phyloP scores from a whole-genome alignment of 2,113 vertebrate genomes.

The Pyxicephalus adspersus region DNA sequence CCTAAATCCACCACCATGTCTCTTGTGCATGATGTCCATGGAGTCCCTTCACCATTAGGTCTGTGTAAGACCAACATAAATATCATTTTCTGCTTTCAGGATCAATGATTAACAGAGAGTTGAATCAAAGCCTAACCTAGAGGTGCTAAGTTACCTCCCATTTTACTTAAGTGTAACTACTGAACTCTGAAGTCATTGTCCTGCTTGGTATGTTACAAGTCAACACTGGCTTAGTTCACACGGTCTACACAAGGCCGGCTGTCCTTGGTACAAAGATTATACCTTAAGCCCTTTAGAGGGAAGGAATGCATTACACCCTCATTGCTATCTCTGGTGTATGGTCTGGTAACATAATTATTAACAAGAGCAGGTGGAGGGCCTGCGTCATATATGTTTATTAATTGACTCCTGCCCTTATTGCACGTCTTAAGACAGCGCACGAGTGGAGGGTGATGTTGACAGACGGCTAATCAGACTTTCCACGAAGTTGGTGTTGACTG shows the following conservation, averaged over 20 bases:
- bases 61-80: background rate
- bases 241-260: background rate
- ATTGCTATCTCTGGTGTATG: background rate
- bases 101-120: background rate
- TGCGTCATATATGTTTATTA: slow-evolving; percentile 20
- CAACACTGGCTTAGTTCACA: background rate
- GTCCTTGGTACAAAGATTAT: slow-evolving; percentile 30
- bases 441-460: background rate
- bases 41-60: no score
- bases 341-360: slow-evolving; percentile 13
- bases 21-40: no score
- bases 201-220: slow-evolving; percentile 13
- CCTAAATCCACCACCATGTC: no score
- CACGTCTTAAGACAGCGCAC: slow-evolving; percentile 4
- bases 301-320: slow-evolving; percentile 12
- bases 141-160: background rate
- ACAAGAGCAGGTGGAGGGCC: background rate
- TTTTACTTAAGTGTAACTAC: background rate
- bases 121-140: background rate
- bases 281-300: background rate
- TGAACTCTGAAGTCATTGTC: slow-evolving; percentile 7
- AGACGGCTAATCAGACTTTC: background rate
- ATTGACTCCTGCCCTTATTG: slow-evolving; percentile 12
- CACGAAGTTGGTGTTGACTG: slow-evolving; percentile 10
- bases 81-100: background rate